These are phyloP conservation scores for Brachionus calyciflorus DNA, from an alignment of 1,140 invertebrate genomes.

Conservation along the genomic window DNA sequence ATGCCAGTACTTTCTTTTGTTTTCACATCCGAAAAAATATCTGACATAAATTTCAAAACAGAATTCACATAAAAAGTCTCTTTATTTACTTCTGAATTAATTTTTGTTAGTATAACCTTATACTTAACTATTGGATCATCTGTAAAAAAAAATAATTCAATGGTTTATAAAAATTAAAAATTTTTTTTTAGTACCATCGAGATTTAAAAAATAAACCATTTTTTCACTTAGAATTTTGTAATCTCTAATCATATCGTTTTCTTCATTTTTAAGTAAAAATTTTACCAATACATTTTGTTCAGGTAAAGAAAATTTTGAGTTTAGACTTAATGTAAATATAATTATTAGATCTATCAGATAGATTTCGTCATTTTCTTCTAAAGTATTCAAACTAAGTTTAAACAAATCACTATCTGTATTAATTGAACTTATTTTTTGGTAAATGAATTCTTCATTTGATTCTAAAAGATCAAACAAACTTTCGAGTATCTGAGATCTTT, in stretches of 20 bases:
- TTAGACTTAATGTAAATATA: not conserved
- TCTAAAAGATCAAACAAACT: not conserved
- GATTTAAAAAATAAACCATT: slow-evolving; percentile 4
- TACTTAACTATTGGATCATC: not conserved
- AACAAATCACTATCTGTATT: not conserved
- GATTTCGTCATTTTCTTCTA: not conserved
- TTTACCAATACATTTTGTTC: slow-evolving; percentile 18
- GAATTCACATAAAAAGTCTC: not conserved
- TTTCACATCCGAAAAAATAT: slow-evolving; percentile 12
- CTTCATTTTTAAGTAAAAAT: not conserved
- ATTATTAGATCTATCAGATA: not conserved
- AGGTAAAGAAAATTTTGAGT: slow-evolving; percentile 4
- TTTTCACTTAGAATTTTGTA: slow-evolving; percentile 28
- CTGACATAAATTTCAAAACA: slow-evolving; percentile 21
- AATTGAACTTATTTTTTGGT: not conserved
- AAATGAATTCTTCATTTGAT: not conserved
- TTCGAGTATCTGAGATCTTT: not conserved
- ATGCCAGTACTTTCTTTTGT: slow-evolving; percentile 9
- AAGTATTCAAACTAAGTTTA: not conserved
- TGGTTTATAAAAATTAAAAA: not conserved
- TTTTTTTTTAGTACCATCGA: not conserved
- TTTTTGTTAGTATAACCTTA: too few species aligned
- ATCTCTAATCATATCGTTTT: too few species aligned
- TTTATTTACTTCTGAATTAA: not conserved
- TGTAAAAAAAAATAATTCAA: too few species aligned